Evolutionary conservation across 2,113 vertebrate genomes (phyloP).

Genomic region (Melanerpes aurifrons): DNA sequence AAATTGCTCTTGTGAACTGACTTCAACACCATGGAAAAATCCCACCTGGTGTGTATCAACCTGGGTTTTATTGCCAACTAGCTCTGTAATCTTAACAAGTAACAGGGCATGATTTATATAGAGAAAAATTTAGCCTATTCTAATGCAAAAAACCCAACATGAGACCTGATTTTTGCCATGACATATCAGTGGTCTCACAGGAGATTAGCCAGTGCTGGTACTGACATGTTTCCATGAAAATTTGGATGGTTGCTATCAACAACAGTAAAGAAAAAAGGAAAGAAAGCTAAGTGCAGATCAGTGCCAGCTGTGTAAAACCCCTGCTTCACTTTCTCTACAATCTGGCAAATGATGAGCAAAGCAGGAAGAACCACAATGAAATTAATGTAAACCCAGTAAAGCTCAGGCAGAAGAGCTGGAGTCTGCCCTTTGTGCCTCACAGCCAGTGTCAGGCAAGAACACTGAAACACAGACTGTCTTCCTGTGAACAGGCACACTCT

Average conservation of each 20-base stretch:
- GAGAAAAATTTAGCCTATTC: neutral
- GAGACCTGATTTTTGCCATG: neutral
- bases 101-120: neutral
- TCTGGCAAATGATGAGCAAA: neutral
- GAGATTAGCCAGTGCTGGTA: too few relatives aligned
- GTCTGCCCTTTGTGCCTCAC: neutral
- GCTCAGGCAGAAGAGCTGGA: neutral
- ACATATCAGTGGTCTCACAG: accelerated
- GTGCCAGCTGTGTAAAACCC: neutral
- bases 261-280: neutral
- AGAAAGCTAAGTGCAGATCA: neutral
- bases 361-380: neutral
- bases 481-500: neutral
- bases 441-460: neutral
- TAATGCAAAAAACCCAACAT: neutral
- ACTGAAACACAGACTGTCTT: neutral
- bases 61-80: neutral
- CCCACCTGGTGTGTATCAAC: neutral
- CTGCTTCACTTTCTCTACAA: neutral
- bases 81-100: neutral
- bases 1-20: neutral
- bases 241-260: neutral
- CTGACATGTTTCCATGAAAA: neutral
- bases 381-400: neutral
- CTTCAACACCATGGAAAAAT: neutral